Conservation (phyloP, 2,888 invertebrate species). For the Oscheius sp. region DNA sequence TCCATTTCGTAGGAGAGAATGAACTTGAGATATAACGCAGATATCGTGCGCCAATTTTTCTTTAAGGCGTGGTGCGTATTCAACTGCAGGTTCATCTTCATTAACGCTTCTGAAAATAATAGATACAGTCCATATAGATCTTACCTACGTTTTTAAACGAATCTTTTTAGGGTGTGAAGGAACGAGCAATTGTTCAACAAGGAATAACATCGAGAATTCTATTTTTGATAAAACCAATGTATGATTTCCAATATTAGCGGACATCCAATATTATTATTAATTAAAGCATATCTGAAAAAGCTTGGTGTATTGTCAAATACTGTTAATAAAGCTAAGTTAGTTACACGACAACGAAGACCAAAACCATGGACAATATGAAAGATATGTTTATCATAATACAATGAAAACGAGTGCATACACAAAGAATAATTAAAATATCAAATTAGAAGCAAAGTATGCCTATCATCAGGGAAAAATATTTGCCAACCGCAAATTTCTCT, state of each 20-base stretch:
- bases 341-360: not conserved
- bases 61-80: constrained; percentile 10
- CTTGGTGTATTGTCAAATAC: no score
- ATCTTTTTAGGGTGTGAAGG: not conserved
- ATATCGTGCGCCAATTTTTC: constrained; percentile 46
- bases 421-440: not conserved
- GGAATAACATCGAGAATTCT: not conserved
- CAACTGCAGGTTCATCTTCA: constrained; percentile 23
- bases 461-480: constrained; percentile 22
- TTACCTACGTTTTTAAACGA: constrained; percentile 18
- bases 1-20: constrained; percentile 44
- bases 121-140: no score
- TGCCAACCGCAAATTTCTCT: constrained; percentile 43
- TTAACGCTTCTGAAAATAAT: constrained; percentile 40
- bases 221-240: constrained; percentile 7
- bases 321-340: no score
- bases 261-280: not conserved
- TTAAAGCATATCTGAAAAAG: not conserved
- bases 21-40: constrained; percentile 47
- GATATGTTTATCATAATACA: not conserved
- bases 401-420: not conserved
- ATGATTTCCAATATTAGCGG: not conserved
- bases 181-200: constrained; percentile 17
- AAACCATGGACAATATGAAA: not conserved
- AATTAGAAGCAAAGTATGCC: not conserved